phyloP scores from a whole-genome alignment of 2,113 vertebrate species.

The Gambusia holbrooki region DNA sequence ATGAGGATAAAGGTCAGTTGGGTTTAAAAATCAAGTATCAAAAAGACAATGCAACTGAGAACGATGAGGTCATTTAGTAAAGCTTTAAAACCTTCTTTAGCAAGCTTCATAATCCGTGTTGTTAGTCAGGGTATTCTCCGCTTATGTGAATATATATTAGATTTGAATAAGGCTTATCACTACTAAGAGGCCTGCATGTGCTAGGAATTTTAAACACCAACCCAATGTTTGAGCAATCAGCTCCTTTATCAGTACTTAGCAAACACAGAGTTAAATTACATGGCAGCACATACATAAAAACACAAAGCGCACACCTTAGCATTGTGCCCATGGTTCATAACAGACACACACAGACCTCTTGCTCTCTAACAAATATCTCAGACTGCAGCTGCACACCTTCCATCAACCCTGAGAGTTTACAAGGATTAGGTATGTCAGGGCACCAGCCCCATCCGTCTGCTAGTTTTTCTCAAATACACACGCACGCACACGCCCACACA shows the following conservation, averaged over 20 bases:
- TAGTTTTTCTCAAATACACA: constrained; percentile 42
- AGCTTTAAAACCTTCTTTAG: constrained; percentile 7
- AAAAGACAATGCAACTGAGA: constrained; percentile 10
- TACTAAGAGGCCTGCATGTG: constrained; percentile 32
- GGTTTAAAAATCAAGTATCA: constrained; percentile 15
- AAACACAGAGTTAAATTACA: background rate
- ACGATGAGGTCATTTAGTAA: constrained; percentile 8
- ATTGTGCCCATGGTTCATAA: background rate
- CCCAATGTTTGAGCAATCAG: constrained; percentile 42
- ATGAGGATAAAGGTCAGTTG: background rate
- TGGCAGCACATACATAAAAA: background rate
- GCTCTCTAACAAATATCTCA: constrained; percentile 51
- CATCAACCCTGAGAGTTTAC: constrained; percentile 71
- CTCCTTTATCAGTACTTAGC: constrained; percentile 21
- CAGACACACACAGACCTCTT: constrained; percentile 17
- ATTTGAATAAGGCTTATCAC: constrained; percentile 41
- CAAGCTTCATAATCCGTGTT: constrained; percentile 26
- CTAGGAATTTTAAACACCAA: constrained; percentile 44
- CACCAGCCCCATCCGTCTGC: constrained; percentile 41
- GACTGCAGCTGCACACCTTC: constrained; percentile 70
- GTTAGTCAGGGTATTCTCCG: constrained; percentile 20
- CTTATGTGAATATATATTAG: constrained; percentile 49
- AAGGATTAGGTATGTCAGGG: constrained; percentile 71
- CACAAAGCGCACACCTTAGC: background rate
- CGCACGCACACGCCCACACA: constrained; percentile 14